Evolutionary conservation across 1,140 invertebrate species (phyloP), one percentile per base, ranked within the genome.

Genomic region (Solenopsis fugax): DNA sequence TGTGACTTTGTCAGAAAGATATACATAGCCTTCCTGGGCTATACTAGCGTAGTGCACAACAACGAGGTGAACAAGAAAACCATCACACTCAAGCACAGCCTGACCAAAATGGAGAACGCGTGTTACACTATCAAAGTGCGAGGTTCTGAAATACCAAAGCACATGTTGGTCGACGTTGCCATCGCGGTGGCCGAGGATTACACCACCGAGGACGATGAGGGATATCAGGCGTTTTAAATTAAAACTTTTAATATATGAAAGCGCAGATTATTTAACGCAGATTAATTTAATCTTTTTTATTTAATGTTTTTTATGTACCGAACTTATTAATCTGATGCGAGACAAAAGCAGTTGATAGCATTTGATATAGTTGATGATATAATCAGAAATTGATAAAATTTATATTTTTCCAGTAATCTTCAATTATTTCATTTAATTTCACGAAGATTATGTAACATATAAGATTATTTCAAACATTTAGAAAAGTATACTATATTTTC

Each of bases 111-210:
- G 89, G 98, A 99, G 94, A 96, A 96, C 71, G 98, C 98, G 0
- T 98, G 98, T 93, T 98, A 98, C 90, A 97, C 97, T 16, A 96
- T 98, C 6, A 96, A 97, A 89, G 97, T 99, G 0, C 96, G 98
- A 24, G 98, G 98, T 0, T 97, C 97, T 1, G 98, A 98, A 91
- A 97, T 97, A 85, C 97, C 97, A 7, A 96, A 96, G 88, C 95
- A 96, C 69, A 97, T 97, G 96, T 90, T 97, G n/a, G 95, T 95
- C 0, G 96, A 96, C 91, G 95, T 96, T 10, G 95, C 96, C 52
- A 93, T 92, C 10, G 93, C 92, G 29, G 87, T 87, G 41, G 93
- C 94, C 34, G 93, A 95, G 16, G 93, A 95, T 75, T 88, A 87
- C 18, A 45, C 91, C 50, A 87, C 93, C 10, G 95, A 96, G 1